These are phyloP conservation scores for Peromyscus leucopus DNA, from an alignment of 2,113 vertebrate genomes.

Conservation along the genomic window DNA sequence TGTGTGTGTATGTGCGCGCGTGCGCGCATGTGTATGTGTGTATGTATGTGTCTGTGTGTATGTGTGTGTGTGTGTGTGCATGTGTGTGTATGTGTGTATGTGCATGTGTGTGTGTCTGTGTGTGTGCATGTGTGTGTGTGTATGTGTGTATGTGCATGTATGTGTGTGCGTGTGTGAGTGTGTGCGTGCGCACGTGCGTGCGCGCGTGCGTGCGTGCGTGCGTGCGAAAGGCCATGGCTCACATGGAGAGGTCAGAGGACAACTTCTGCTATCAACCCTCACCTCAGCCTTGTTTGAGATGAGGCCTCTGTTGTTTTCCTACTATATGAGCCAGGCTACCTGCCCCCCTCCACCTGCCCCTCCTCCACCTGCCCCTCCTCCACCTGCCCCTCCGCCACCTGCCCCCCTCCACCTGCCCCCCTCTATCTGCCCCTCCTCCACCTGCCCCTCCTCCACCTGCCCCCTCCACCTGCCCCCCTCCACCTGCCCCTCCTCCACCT, in stretches of 20 bases:
- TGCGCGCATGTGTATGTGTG: no score
- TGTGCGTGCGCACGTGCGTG: no score
- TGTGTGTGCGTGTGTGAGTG: no score
- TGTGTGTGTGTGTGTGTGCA: no score
- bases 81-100: no score
- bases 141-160: no score
- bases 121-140: no score
- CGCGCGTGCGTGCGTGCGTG: no score
- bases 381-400: background rate
- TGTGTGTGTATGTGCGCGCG: no score
- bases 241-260: background rate
- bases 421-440: background rate
- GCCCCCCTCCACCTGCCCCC: background rate
- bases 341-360: background rate
- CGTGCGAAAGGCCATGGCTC: background rate
- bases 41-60: no score
- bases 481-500: background rate
- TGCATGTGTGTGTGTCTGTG: no score
- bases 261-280: background rate
- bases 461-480: background rate
- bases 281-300: background rate
- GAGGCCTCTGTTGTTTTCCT: background rate
- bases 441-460: background rate
- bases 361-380: background rate
- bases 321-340: background rate